phyloP scores from a whole-genome alignment of 2,888 invertebrate genomes.

The Stenodera caucasica region DNA sequence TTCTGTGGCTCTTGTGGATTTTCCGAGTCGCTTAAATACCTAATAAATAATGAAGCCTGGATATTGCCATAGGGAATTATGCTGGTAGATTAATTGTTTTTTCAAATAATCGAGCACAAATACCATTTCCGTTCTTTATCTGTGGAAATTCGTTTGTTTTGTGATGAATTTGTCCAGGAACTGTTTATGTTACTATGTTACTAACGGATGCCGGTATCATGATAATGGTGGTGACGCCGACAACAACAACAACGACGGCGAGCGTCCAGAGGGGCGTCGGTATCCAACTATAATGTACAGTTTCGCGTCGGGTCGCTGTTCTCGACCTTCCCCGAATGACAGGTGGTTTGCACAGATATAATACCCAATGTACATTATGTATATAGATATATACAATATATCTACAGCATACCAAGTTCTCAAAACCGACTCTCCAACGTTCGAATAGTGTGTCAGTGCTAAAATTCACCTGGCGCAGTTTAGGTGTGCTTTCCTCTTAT shows the following conservation, averaged over 20 bases:
- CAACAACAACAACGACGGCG: not conserved
- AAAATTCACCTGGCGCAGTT: constrained; percentile 28
- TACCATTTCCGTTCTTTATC: too few relatives aligned
- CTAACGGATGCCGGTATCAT: too few relatives aligned
- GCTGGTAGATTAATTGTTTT: too few relatives aligned
- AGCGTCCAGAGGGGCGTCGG: constrained; percentile 1
- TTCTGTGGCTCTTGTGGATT: too few relatives aligned
- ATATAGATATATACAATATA: too few relatives aligned
- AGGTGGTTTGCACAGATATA: constrained; percentile 26
- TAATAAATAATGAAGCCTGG: too few relatives aligned
- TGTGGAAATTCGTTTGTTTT: too few relatives aligned
- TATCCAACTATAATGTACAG: not conserved
- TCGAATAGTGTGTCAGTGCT: constrained; percentile 25
- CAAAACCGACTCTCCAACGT: constrained; percentile 21
- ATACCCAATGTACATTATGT: not conserved
- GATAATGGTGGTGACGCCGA: not conserved
- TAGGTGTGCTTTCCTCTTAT: constrained; percentile 12
- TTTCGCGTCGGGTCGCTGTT: constrained; percentile 10
- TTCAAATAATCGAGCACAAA: too few relatives aligned
- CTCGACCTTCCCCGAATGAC: constrained; percentile 30
- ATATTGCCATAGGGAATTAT: too few relatives aligned
- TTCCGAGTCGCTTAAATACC: too few relatives aligned
- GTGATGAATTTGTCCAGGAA: too few relatives aligned
- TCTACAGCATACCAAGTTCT: constrained; percentile 6
- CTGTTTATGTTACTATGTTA: too few relatives aligned